These are phyloP conservation scores for Cantharis lateralis DNA, from an alignment of 2,888 invertebrate genomes.

Conservation along the genomic window DNA sequence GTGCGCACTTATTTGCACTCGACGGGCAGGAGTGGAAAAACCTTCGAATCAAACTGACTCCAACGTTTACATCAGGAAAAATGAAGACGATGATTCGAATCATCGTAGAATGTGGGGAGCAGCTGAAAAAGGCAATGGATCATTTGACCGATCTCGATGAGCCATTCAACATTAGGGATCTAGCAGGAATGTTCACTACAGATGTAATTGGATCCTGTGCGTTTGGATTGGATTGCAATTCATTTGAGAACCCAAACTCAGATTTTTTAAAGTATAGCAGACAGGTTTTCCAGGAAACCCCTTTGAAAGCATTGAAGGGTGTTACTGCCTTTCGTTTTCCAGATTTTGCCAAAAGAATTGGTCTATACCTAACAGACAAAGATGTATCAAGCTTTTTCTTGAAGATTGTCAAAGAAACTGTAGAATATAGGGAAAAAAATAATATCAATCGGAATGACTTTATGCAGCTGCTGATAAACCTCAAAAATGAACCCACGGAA, in stretches of 20 bases:
- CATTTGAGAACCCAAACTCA: constrained; percentile 56
- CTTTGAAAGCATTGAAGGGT: not conserved
- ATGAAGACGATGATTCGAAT: constrained; percentile 54
- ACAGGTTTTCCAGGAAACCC: not conserved
- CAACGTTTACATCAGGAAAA: constrained; percentile 5
- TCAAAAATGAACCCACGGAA: not conserved
- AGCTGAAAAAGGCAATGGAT: not conserved
- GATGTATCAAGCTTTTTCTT: not conserved
- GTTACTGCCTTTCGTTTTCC: not conserved
- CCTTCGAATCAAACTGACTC: constrained; percentile 51
- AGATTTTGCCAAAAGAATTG: not conserved
- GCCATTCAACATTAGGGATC: constrained; percentile 51
- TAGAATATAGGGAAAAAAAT: constrained; percentile 12
- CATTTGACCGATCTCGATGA: constrained; percentile 42
- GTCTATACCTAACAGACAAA: not conserved
- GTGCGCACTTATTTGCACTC: constrained; percentile 61
- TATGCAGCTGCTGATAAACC: not conserved
- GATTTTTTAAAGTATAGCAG: constrained; percentile 21
- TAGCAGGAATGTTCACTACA: constrained; percentile 59
- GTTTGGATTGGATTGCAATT: constrained; percentile 59
- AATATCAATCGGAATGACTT: constrained; percentile 4
- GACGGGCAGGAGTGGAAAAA: constrained; percentile 64
- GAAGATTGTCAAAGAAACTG: not conserved
- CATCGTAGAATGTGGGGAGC: not conserved
- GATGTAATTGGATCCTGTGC: constrained; percentile 64